Evolutionary conservation across 2,888 invertebrate species (phyloP).

Genomic region (Pristionchus maxplancki): DNA sequence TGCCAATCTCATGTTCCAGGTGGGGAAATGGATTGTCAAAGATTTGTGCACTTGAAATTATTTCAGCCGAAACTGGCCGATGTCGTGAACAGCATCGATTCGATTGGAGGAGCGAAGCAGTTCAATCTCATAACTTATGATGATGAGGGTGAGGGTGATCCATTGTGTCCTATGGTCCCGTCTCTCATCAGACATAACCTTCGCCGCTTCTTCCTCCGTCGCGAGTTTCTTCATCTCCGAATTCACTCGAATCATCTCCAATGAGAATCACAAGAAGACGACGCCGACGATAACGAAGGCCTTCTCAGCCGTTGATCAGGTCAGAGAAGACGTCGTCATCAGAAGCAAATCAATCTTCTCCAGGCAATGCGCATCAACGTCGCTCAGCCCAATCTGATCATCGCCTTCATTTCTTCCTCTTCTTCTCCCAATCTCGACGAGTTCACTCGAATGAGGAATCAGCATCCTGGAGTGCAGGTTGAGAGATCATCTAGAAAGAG

Average conservation of each 20-base stretch:
- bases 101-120: slow-evolving; percentile 26
- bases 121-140: slow-evolving; percentile 48
- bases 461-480: slow-evolving; percentile 45
- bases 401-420: slow-evolving; percentile 45
- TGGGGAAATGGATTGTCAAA: too few relatives aligned
- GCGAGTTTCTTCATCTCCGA: slow-evolving; percentile 4
- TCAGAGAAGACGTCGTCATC: background rate
- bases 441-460: background rate
- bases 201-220: background rate
- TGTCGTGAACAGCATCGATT: slow-evolving; percentile 37
- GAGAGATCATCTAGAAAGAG: background rate
- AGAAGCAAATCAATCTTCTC: background rate
- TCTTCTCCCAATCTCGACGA: slow-evolving; percentile 5
- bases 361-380: slow-evolving; percentile 49
- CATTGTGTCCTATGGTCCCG: too few relatives aligned
- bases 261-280: background rate
- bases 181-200: background rate
- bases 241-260: slow-evolving; percentile 18
- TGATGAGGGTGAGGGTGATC: background rate
- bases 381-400: slow-evolving; percentile 38
- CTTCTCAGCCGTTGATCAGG: slow-evolving; percentile 40
- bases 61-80: slow-evolving; percentile 4
- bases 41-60: background rate
- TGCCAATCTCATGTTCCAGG: slow-evolving; percentile 47
- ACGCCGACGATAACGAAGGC: background rate